Conservation (phyloP, 2,888 invertebrate genomes). For the Encarsia formosa region DNA sequence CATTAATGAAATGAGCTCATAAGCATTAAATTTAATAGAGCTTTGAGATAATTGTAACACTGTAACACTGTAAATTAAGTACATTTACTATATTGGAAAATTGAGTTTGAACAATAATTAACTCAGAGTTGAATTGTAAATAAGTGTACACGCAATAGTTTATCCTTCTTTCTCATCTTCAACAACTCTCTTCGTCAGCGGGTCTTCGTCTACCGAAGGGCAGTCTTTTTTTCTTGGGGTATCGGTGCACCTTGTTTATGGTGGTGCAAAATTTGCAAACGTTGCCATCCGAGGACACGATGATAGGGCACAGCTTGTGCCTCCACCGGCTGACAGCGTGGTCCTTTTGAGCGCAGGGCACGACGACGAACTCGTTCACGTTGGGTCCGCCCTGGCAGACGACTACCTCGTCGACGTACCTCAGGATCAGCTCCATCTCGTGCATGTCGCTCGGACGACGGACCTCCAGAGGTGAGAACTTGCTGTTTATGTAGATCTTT, state of each 20-base stretch:
- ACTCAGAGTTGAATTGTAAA: too few species aligned
- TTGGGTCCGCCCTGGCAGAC: slow-evolving; percentile 19
- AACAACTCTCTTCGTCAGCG: neutral
- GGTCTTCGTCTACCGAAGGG: slow-evolving; percentile 9
- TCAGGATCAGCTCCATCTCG: slow-evolving; percentile 20
- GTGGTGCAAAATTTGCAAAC: slow-evolving; percentile 21
- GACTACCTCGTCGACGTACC: slow-evolving; percentile 11
- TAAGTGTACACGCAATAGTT: too few species aligned
- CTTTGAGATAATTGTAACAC: too few species aligned
- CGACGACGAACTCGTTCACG: slow-evolving; percentile 16
- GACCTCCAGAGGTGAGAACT: slow-evolving; percentile 22
- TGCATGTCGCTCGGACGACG: slow-evolving; percentile 11
- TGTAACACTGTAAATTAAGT: too few species aligned
- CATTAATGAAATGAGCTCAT: too few species aligned
- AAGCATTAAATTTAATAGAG: too few species aligned
- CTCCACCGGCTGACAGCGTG: slow-evolving; percentile 20
- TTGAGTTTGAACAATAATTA: too few species aligned
- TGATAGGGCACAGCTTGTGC: slow-evolving; percentile 22
- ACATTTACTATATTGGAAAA: too few species aligned
- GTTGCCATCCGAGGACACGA: neutral
- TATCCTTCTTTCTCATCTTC: neutral
- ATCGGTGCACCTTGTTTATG: slow-evolving; percentile 17
- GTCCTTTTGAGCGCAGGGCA: slow-evolving; percentile 21
- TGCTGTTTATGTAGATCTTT: slow-evolving; percentile 24
- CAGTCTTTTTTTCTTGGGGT: slow-evolving; percentile 18